A percentile compares a stretch with the other conserved stretches of the same genome.
These are phyloP conservation scores for Galeopterus variegatus DNA, from an alignment of 2,113 vertebrate genomes.

Conservation along the genomic window DNA sequence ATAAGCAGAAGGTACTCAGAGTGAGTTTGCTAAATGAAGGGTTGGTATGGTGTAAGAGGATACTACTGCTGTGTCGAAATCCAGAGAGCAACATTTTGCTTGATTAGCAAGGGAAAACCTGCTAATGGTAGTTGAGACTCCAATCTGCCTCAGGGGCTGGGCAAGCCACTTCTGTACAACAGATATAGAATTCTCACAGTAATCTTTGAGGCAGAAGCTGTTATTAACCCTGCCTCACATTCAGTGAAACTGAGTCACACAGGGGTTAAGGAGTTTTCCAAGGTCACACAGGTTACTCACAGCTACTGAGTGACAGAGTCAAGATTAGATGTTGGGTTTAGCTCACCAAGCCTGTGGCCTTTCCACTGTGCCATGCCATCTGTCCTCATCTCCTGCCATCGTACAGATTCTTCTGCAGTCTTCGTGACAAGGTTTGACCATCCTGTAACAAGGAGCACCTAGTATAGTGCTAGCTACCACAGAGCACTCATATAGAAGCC, in stretches of 20 bases:
- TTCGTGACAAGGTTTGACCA: not conserved
- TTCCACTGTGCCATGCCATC: too few relatives aligned
- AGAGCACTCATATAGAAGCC: not conserved
- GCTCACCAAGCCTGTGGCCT: too few relatives aligned
- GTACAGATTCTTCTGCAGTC: not conserved
- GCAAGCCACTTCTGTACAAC: not conserved
- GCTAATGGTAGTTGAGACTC: not conserved
- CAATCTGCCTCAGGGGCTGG: not conserved
- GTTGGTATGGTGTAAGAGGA: not conserved
- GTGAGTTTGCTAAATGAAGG: not conserved
- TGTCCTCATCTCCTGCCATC: too few relatives aligned
- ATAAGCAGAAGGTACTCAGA: not conserved
- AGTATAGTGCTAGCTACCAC: accelerated
- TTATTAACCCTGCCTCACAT: not conserved
- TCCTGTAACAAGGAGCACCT: not conserved
- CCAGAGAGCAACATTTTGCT: not conserved
- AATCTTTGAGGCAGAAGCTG: not conserved
- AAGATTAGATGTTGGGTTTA: not conserved
- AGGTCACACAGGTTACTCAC: not conserved
- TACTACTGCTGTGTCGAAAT: too few relatives aligned
- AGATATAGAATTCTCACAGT: not conserved
- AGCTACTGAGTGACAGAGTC: not conserved
- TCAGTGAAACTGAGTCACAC: not conserved
- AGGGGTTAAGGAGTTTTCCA: not conserved
- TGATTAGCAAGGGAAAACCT: not conserved